Evolutionary conservation across 2,888 invertebrate species (phyloP).

Genomic region (Nomada ferruginata): DNA sequence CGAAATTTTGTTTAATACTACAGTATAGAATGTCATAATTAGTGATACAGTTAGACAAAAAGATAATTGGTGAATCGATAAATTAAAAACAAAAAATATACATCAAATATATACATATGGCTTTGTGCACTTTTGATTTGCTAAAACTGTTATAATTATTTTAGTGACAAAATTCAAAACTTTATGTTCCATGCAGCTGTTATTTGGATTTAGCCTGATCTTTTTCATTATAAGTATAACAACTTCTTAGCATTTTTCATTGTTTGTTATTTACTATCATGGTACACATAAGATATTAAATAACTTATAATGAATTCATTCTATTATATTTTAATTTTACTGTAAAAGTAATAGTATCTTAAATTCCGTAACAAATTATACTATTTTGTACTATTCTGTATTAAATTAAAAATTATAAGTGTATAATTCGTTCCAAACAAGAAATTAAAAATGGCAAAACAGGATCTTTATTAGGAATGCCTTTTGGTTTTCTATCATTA

Average conservation of each 20-base stretch:
- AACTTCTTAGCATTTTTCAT: background rate
- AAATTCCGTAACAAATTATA: too few species aligned
- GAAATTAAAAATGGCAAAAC: too few species aligned
- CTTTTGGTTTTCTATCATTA: background rate
- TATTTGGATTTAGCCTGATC: background rate
- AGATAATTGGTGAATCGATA: background rate
- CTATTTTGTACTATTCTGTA: too few species aligned
- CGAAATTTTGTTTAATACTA: background rate
- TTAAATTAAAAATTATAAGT: too few species aligned
- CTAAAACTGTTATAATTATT: background rate
- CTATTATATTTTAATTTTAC: too few species aligned
- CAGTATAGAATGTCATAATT: background rate
- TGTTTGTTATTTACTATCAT: too few species aligned
- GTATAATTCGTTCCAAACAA: too few species aligned
- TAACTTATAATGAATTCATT: too few species aligned
- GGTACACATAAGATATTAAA: too few species aligned
- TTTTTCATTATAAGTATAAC: background rate
- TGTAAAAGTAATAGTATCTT: too few species aligned
- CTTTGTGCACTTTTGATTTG: background rate
- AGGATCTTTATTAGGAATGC: background rate
- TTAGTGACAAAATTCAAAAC: background rate
- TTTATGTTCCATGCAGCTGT: background rate
- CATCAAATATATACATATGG: background rate
- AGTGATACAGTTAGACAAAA: background rate
- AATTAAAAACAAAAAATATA: background rate